Percentiles rank a stretch among this genome's conserved stretches.
phyloP scores from a whole-genome alignment of 2,113 vertebrate species.

The Ammospiza nelsoni region DNA sequence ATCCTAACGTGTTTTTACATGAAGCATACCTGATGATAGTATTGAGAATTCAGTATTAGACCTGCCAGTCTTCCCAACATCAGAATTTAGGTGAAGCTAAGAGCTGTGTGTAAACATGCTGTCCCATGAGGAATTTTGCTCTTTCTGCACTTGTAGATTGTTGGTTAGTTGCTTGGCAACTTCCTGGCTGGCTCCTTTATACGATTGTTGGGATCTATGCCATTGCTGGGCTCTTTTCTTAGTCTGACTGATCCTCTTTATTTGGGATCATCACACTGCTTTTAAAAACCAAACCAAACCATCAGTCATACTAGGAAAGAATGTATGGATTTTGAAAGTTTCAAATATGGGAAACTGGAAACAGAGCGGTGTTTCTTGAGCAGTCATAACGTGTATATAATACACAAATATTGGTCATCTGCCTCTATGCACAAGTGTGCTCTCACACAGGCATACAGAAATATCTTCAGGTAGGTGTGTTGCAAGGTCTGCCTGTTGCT shows the following conservation, averaged over 20 bases:
- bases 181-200: background rate
- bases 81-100: background rate
- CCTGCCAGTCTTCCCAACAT: background rate
- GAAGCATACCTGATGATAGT: background rate
- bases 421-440: rapidly evolving
- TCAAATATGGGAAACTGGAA: background rate
- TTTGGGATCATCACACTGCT: background rate
- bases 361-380: rapidly evolving
- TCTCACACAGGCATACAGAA: too few relatives aligned
- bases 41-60: background rate
- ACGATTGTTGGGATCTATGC: rapidly evolving
- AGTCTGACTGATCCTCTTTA: background rate
- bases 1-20: background rate
- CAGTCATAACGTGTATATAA: background rate
- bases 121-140: background rate
- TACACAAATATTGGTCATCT: background rate
- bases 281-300: background rate
- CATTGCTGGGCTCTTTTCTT: background rate
- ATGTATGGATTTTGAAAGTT: background rate
- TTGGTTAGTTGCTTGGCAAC: background rate
- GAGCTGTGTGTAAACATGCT: background rate
- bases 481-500: background rate
- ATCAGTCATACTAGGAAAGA: background rate
- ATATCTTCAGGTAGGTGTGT: background rate
- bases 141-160: background rate